Base-by-base conservation (phyloP, 35 echinoderm and acorn worm genomes). In the Holothuria glaberrima region DNA sequence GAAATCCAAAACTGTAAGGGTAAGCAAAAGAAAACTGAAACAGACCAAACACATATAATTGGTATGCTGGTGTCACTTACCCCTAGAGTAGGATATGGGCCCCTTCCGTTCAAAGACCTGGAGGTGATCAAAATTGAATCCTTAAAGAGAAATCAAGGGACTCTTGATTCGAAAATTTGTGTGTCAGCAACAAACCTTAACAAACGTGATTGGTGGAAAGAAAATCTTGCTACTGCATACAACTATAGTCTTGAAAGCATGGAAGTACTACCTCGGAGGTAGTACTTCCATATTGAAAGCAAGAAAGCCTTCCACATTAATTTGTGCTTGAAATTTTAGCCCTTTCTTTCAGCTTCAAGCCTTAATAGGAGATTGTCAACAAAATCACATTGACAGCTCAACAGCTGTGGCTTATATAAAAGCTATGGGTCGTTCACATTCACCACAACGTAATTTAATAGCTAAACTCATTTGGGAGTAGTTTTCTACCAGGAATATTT, bases 331-430 rank as follows among this genome's bases (percentile, higher is more conserved):
- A 89, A 75, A 35, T 89, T 32, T 33, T 64, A 38, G 88, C 12
- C 5, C 48, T 34, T 48, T 78, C 3, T 48, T 78, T 78, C 12
- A 5, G 16, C 22, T 78, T 38, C 2, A 78, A 48, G 30, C 44
- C 30, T 78, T 5, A 78, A 25, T 78, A 9, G 12, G 2, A 78
- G 33, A 78, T 16, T 78, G n/a, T 3, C 31, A 32, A 32, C 27
- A 48, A n/a, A 72, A 72, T 44, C 69, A 89, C 58, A 34, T 89
- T 12, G 87, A 89, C 54, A 89, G 71, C 30, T 35, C 69, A 2
- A 89, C 87, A 24, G 87, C 68, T 32, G 87, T 89, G 26, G 46
- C 87, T 30, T 89, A 75, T 29, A 74, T 89, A 12, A 89, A 72
- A 50, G 9, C 67, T 75, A 89, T 89, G 87, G 87, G 87, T 58